Conservation (phyloP, 1,140 invertebrate genomes). For the Brachionus plicatilis region DNA sequence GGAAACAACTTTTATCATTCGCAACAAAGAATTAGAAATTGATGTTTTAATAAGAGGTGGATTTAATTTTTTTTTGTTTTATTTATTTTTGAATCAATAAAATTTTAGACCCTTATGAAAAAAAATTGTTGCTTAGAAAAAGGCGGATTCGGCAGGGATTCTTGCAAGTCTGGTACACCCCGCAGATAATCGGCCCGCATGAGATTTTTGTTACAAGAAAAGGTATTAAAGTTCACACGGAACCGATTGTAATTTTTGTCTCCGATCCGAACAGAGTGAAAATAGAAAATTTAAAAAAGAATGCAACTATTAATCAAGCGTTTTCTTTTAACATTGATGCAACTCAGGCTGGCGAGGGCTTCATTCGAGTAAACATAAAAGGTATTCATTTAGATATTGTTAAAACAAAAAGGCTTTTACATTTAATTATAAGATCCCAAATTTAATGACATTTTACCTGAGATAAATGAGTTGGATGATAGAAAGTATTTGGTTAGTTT, state of each 20-base stretch:
- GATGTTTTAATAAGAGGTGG: background rate
- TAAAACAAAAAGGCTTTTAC: background rate
- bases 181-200: background rate
- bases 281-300: background rate
- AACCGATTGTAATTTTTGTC: background rate
- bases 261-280: conserved; percentile 7
- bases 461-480: conserved; percentile 23
- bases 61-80: background rate
- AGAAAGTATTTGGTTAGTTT: conserved; percentile 35
- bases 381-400: background rate
- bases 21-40: conserved; percentile 16
- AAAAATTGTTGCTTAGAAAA: background rate
- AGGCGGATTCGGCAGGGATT: background rate
- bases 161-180: conserved; percentile 1
- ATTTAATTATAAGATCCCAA: conserved; percentile 6
- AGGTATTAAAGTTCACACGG: background rate
- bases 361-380: conserved; percentile 24
- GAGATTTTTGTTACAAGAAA: background rate
- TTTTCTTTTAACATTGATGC: conserved; percentile 33
- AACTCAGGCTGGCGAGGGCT: background rate
- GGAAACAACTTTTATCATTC: background rate
- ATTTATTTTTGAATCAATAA: background rate
- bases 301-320: background rate
- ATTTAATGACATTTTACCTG: conserved; percentile 23
- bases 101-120: background rate